Percentiles rank a stretch among this genome's conserved stretches.
Conservation (phyloP, 1,140 invertebrate species). For the Dendroctonus ponderosae region DNA sequence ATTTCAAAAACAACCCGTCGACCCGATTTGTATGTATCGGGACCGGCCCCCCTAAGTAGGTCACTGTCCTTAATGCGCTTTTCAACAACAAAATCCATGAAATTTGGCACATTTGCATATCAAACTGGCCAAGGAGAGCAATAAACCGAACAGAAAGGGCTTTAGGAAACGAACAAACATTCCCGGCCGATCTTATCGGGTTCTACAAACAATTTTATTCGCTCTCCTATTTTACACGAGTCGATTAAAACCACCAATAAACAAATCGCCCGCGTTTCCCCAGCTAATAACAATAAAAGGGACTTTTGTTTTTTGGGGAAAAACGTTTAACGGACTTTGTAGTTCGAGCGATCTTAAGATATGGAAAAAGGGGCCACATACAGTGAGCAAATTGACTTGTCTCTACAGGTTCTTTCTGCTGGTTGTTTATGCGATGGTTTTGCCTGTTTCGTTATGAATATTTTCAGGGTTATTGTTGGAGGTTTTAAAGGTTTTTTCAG, state of each 20-base stretch:
- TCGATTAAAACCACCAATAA: slow-evolving; percentile 18
- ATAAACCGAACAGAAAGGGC: slow-evolving; percentile 11
- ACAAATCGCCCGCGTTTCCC: background rate
- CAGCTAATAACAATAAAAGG: background rate
- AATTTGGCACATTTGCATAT: slow-evolving; percentile 11
- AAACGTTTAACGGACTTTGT: too few species aligned
- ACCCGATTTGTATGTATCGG: too few species aligned
- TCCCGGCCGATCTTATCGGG: slow-evolving; percentile 16
- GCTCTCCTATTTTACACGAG: slow-evolving; percentile 12
- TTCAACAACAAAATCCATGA: background rate
- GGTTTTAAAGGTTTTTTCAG: too few species aligned
- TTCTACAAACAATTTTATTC: slow-evolving; percentile 23
- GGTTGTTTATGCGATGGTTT: too few species aligned
- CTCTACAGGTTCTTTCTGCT: too few species aligned
- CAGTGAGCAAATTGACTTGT: too few species aligned
- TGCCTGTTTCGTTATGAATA: too few species aligned
- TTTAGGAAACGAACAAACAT: slow-evolving; percentile 20
- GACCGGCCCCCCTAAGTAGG: too few species aligned
- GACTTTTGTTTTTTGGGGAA: background rate
- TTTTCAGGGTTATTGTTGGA: too few species aligned
- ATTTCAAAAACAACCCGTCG: too few species aligned
- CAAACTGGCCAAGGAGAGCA: background rate
- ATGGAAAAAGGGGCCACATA: too few species aligned
- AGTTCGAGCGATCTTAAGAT: too few species aligned
- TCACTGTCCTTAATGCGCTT: background rate